These are phyloP conservation scores for Trachymyrmex septentrionalis DNA, from an alignment of 1,140 invertebrate genomes.

Conservation along the genomic window DNA sequence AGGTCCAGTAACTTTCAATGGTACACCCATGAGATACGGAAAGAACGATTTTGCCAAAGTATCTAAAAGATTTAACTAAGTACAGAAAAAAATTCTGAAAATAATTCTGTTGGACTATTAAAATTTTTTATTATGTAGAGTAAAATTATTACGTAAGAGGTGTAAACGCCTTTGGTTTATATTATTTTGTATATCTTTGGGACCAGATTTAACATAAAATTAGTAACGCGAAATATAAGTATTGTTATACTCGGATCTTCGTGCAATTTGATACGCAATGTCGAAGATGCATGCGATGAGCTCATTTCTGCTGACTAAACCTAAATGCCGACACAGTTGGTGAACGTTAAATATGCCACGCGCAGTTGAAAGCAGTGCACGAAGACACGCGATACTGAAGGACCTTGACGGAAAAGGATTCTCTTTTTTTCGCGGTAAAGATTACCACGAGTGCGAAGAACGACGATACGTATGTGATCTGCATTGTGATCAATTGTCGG, in stretches of 20 bases:
- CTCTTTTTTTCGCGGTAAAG: background rate
- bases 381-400: background rate
- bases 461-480: conserved; percentile 2
- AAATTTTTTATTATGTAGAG: too few relatives aligned
- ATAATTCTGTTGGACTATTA: too few relatives aligned
- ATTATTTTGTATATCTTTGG: too few relatives aligned
- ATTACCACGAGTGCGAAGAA: conserved; percentile 11
- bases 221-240: background rate
- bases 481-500: conserved; percentile 52
- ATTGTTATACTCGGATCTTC: background rate
- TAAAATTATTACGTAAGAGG: too few relatives aligned
- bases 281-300: background rate
- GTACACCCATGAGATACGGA: too few relatives aligned
- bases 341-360: background rate
- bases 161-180: too few relatives aligned
- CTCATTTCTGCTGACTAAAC: conserved; percentile 35
- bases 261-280: background rate
- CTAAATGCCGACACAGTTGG: conserved; percentile 9
- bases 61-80: too few relatives aligned
- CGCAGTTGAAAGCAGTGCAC: background rate
- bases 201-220: background rate
- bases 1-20: too few relatives aligned
- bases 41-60: too few relatives aligned
- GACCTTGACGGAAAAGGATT: conserved; percentile 39
- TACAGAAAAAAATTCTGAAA: too few relatives aligned